Conservation (phyloP, 2,113 vertebrate genomes). For the Carassius gibelio region DNA sequence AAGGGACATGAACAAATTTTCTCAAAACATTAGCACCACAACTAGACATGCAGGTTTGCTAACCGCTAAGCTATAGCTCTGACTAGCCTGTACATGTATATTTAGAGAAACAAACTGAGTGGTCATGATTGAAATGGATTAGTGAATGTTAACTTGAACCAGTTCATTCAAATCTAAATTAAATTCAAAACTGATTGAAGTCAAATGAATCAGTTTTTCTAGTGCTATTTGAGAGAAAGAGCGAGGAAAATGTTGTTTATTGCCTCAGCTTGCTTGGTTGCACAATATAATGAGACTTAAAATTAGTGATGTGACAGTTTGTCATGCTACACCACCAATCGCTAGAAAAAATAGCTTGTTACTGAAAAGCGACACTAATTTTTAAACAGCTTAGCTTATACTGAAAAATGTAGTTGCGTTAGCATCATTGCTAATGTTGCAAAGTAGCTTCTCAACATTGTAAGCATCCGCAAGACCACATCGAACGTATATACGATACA, state of each 20-base stretch:
- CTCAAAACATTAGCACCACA: background rate
- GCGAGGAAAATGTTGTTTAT: background rate
- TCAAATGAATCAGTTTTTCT: background rate
- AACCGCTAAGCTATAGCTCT: background rate
- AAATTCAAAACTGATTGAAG: background rate
- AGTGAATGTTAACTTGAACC: background rate
- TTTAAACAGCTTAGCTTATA: background rate
- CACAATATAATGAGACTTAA: background rate
- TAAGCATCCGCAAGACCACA: background rate
- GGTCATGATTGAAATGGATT: background rate
- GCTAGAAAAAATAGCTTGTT: background rate
- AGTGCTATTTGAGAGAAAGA: background rate
- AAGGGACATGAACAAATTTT: background rate
- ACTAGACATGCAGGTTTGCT: background rate
- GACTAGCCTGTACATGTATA: background rate
- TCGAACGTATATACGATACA: background rate
- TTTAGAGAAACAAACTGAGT: background rate
- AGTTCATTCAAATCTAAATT: background rate
- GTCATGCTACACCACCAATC: background rate
- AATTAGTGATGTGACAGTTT: conserved; percentile 9
- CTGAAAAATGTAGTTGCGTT: background rate
- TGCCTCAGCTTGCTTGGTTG: conserved; percentile 18
- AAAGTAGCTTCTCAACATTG: too few relatives aligned
- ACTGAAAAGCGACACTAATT: background rate
- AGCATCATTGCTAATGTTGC: background rate